A percentile compares a stretch with the other conserved stretches of the same genome.
Conservation (phyloP, 2,888 invertebrate species). For the Tenthredo scrophulariae region DNA sequence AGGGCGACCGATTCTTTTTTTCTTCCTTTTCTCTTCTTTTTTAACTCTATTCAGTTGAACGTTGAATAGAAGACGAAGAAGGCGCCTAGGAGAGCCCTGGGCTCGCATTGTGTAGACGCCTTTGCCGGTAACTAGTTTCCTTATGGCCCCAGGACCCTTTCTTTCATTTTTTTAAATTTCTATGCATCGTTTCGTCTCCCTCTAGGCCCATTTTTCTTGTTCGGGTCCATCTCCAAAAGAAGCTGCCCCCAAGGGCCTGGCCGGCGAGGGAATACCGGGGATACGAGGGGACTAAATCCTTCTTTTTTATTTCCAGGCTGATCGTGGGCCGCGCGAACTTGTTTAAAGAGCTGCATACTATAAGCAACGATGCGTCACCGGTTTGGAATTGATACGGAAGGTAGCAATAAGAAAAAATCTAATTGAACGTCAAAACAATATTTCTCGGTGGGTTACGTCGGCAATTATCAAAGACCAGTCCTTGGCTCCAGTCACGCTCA, state of each 20-base stretch:
- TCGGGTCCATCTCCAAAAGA: slow-evolving; percentile 41
- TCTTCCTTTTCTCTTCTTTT: slow-evolving; percentile 8
- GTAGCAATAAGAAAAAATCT: slow-evolving; percentile 53
- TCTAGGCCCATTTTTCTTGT: slow-evolving; percentile 50
- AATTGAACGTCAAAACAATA: slow-evolving; percentile 67
- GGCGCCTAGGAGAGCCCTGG: slow-evolving; percentile 50
- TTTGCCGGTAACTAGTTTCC: slow-evolving; percentile 54
- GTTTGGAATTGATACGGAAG: slow-evolving; percentile 49
- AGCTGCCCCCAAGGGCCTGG: slow-evolving; percentile 49
- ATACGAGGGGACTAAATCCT: slow-evolving; percentile 7
- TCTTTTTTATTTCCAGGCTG: not conserved
- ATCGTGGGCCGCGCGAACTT: slow-evolving; percentile 40
- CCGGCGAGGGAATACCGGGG: slow-evolving; percentile 12
- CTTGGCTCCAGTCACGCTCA: slow-evolving; percentile 73
- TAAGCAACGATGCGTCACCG: slow-evolving; percentile 48
- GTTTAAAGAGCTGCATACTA: slow-evolving; percentile 44
- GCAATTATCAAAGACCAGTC: slow-evolving; percentile 71
- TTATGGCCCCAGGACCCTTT: slow-evolving; percentile 51
- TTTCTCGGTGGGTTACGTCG: slow-evolving; percentile 62
- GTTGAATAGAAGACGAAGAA: slow-evolving; percentile 63
- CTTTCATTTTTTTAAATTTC: slow-evolving; percentile 52
- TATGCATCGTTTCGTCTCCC: slow-evolving; percentile 53
- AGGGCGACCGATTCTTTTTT: slow-evolving; percentile 33
- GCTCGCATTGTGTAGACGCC: slow-evolving; percentile 51
- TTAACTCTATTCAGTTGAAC: slow-evolving; percentile 65